Conservation (phyloP, 2,888 invertebrate species). For the Dolomedes plantarius region DNA sequence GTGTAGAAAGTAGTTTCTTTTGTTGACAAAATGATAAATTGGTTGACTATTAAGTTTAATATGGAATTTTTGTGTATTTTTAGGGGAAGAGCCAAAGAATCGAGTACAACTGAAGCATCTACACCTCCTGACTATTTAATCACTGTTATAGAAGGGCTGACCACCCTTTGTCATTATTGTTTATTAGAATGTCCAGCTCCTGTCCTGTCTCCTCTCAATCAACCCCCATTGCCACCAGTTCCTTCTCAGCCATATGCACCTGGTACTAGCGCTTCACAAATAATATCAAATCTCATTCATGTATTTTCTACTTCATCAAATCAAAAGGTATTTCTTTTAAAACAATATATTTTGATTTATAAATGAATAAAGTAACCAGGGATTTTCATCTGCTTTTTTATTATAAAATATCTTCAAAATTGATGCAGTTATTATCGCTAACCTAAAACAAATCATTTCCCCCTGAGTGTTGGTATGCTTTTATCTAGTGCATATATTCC, state of each 20-base stretch:
- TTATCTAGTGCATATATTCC: too few species aligned
- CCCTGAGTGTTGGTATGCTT: too few species aligned
- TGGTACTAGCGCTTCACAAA: conserved; percentile 79
- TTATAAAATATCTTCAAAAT: too few species aligned
- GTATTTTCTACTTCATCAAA: conserved; percentile 84
- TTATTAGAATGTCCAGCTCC: conserved; percentile 80
- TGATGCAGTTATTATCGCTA: too few species aligned
- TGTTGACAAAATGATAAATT: too few species aligned
- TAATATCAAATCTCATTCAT: conserved; percentile 87
- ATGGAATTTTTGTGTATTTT: too few species aligned
- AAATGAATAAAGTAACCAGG: too few species aligned
- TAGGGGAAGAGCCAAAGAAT: neutral
- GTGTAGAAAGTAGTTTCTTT: too few species aligned
- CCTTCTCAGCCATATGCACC: conserved; percentile 71
- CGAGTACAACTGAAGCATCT: neutral
- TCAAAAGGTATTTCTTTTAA: conserved; percentile 42
- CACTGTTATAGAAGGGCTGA: conserved; percentile 86
- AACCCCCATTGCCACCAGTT: conserved; percentile 73
- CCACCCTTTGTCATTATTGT: conserved; percentile 87
- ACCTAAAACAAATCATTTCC: too few species aligned
- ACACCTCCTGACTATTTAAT: conserved; percentile 86
- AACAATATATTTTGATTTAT: too few species aligned
- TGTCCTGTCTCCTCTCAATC: conserved; percentile 76
- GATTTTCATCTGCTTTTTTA: too few species aligned
- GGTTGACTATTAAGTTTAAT: too few species aligned